These are phyloP conservation scores for Capreolus pygargus DNA, from an alignment of 2,113 vertebrate genomes.

Conservation along the genomic window DNA sequence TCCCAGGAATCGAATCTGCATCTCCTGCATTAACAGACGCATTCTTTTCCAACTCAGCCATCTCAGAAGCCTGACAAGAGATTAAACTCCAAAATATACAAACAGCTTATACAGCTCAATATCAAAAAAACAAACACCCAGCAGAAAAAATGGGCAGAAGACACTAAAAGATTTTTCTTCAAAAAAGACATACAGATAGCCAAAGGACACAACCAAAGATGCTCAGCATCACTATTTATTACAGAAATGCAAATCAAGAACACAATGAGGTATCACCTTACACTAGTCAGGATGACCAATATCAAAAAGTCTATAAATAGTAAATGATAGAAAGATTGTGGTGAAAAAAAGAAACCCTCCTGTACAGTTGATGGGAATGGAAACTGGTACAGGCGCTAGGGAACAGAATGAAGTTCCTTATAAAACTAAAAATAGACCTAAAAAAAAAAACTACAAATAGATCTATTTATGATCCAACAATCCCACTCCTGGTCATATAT, in stretches of 20 bases:
- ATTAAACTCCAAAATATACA: background rate
- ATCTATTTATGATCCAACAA: background rate
- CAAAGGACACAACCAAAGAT: background rate
- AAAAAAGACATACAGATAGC: background rate
- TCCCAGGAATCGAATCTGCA: accelerated
- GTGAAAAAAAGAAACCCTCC: background rate
- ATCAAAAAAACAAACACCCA: background rate
- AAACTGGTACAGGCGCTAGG: background rate
- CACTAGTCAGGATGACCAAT: background rate
- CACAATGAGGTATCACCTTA: background rate
- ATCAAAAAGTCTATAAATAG: background rate
- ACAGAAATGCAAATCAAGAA: background rate
- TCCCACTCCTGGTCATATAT: background rate
- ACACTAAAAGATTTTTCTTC: background rate
- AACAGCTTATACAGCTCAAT: background rate
- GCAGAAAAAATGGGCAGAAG: background rate
- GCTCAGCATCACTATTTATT: background rate
- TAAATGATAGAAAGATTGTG: background rate
- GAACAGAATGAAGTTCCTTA: background rate
- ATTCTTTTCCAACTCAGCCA: background rate
- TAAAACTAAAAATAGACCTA: background rate
- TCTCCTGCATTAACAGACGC: background rate
- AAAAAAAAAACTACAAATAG: background rate
- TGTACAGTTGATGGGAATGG: background rate
- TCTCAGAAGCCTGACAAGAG: background rate